phyloP scores from a whole-genome alignment of 2,797 vertebrate genomes.

The Enteromius mattozi region DNA sequence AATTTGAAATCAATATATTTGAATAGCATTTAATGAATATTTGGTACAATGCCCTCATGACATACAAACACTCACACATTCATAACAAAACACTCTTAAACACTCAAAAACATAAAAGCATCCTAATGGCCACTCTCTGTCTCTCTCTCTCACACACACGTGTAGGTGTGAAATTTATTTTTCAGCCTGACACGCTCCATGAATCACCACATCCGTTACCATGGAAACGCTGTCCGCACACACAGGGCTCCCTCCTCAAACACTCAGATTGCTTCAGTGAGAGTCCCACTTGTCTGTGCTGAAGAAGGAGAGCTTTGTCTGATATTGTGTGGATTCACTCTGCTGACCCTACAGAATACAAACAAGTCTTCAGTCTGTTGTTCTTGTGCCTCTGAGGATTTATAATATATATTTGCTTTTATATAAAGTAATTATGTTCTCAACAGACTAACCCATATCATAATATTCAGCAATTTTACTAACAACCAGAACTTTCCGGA shows the following conservation, averaged over 20 bases:
- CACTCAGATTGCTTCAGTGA: background rate
- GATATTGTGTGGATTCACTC: slow-evolving; percentile 8
- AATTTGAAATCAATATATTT: background rate
- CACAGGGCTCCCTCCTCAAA: slow-evolving; percentile 14
- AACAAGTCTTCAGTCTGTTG: background rate
- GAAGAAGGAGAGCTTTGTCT: slow-evolving; percentile 12
- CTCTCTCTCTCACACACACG: background rate
- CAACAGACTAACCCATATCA: background rate
- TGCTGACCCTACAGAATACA: slow-evolving; percentile 20
- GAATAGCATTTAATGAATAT: background rate
- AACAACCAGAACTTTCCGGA: background rate
- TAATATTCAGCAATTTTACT: background rate
- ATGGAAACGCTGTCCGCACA: slow-evolving; percentile 40
- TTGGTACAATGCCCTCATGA: background rate
- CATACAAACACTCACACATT: background rate
- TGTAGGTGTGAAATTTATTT: slow-evolving; percentile 34
- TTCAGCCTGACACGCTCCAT: slow-evolving; percentile 37
- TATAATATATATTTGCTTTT: background rate
- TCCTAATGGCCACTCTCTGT: background rate
- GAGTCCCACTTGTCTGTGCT: slow-evolving; percentile 9
- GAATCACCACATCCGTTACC: slow-evolving; percentile 37
- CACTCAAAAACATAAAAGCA: slow-evolving; percentile 11
- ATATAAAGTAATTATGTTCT: background rate
- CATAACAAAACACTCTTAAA: slow-evolving; percentile 24
- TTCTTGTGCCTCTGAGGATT: background rate